Evolutionary conservation across 37 sponge, comb jelly and placozoan species (phyloP), one percentile per base, ranked within the genome.

Genomic region (Chondrosia reniformis): DNA sequence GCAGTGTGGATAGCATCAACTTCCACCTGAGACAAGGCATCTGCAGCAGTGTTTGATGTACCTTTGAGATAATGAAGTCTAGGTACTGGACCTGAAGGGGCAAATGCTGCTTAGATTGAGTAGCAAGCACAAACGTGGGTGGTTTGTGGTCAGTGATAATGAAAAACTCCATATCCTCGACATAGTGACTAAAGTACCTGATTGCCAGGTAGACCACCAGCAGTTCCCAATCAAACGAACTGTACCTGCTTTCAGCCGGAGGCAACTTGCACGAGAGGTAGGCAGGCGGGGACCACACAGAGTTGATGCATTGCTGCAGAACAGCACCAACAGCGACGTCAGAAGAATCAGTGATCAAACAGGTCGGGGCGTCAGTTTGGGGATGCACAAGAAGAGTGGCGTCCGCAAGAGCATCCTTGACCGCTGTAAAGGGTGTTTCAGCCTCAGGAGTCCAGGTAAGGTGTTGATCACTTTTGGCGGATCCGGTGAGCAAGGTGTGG

Each of bases 151-250:
- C 69, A 22, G 80, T 79, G 41, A 61, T 5, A 3, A 78, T 64
- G 43, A 39, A 33, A 34, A 84, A 84, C 25, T 9, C 24, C n/a
- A 63, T 62, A 10, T 79, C 85, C 59, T 77, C 85, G 1, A 84
- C 75, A 21, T 78, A 78, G 34, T 84, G 63, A 2, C 76, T 42
- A 38, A 82, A 82, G 37, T 82, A 76, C 34, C 62, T 74, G 65
- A 75, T 82, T 2, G 79, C 59, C 42, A 52, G 65, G 58, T 69
- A 84, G 33, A 78, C 52, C 4, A 64, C 85, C 27, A 84, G 64
- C 10, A 84, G 75, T 71, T 84, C 79, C 4, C 79, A 45, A 40
- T 78, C 85, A 78, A 56, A 84, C n/a, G 79, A 78, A 27, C 85
- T 78, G 45, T 78, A 84, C 27, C 63, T 17, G 7, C 30, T 78